Evolutionary conservation across 2,888 invertebrate genomes (phyloP).

Genomic region (Ophion obscuratus): DNA sequence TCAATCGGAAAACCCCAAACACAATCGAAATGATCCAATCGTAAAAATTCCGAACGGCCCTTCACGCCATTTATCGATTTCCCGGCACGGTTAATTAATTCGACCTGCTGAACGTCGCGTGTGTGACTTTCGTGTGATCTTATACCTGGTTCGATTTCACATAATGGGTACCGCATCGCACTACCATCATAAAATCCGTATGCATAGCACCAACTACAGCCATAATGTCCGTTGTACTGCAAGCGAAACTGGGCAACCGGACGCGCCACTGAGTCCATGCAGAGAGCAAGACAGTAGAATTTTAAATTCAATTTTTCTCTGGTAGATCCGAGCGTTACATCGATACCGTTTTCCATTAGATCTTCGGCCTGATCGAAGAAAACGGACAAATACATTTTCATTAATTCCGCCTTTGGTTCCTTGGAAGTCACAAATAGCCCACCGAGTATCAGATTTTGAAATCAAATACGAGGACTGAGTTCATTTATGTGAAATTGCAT

Average conservation of each 20-base stretch:
- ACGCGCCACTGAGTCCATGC: slow-evolving; percentile 39
- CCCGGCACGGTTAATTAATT: neutral
- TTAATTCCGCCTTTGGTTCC: slow-evolving; percentile 60
- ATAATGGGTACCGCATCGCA: slow-evolving; percentile 53
- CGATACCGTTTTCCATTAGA: slow-evolving; percentile 45
- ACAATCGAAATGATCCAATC: slow-evolving; percentile 45
- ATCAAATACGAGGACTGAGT: slow-evolving; percentile 47
- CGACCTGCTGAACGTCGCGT: slow-evolving; percentile 42
- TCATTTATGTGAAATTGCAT: slow-evolving; percentile 60
- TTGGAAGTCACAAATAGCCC: slow-evolving; percentile 56
- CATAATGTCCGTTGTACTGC: no score
- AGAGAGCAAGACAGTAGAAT: slow-evolving; percentile 35
- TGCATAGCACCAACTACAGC: no score
- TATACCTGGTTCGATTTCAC: slow-evolving; percentile 39
- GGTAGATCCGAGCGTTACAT: slow-evolving; percentile 14
- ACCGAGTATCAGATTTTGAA: slow-evolving; percentile 50
- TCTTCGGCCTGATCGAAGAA: slow-evolving; percentile 59
- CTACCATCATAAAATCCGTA: slow-evolving; percentile 14
- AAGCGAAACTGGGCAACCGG: no score
- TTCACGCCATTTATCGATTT: slow-evolving; percentile 56
- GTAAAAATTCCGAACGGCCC: slow-evolving; percentile 45
- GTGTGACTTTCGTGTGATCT: slow-evolving; percentile 31
- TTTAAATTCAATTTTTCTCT: slow-evolving; percentile 28
- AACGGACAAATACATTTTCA: slow-evolving; percentile 61
- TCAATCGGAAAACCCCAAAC: slow-evolving; percentile 42